Conservation (phyloP, 2,113 vertebrate species). For the Urocitellus parryii region DNA sequence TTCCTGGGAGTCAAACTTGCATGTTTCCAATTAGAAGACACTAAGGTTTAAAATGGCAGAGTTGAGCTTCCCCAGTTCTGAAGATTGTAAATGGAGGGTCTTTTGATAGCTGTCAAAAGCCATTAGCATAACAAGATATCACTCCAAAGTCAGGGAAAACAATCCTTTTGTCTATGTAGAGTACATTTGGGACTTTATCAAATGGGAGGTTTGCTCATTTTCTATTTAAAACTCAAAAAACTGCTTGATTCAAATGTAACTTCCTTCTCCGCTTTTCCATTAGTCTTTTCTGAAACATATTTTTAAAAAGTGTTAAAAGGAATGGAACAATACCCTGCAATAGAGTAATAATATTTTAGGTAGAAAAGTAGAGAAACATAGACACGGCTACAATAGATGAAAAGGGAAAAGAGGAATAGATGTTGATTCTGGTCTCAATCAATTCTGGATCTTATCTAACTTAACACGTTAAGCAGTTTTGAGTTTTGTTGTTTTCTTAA, state of each 20-base stretch:
- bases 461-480: constrained; percentile 55
- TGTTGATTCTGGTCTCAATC: constrained; percentile 76
- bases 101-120: constrained; percentile 70
- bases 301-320: constrained; percentile 85
- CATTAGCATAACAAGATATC: constrained; percentile 78
- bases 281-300: constrained; percentile 84
- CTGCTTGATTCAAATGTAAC: constrained; percentile 82
- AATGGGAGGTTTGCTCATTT: constrained; percentile 81
- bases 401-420: constrained; percentile 73
- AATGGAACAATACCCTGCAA: constrained; percentile 84
- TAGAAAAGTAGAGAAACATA: constrained; percentile 84
- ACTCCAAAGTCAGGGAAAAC: constrained; percentile 67
- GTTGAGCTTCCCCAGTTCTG: constrained; percentile 28
- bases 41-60: constrained; percentile 52
- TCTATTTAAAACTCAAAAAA: constrained; percentile 83
- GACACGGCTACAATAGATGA: constrained; percentile 65
- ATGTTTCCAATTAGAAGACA: constrained; percentile 26
- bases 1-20: neutral
- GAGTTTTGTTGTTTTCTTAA: constrained; percentile 65
- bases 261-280: constrained; percentile 83
- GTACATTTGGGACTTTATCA: constrained; percentile 69
- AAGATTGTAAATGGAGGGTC: constrained; percentile 70
- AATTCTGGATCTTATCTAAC: constrained; percentile 63
- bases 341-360: constrained; percentile 82
- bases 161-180: constrained; percentile 69